Evolutionary conservation across 2,888 invertebrate species (phyloP), one percentile per base, ranked within the genome.

Genomic region (Scaptomyza caliginosa): DNA sequence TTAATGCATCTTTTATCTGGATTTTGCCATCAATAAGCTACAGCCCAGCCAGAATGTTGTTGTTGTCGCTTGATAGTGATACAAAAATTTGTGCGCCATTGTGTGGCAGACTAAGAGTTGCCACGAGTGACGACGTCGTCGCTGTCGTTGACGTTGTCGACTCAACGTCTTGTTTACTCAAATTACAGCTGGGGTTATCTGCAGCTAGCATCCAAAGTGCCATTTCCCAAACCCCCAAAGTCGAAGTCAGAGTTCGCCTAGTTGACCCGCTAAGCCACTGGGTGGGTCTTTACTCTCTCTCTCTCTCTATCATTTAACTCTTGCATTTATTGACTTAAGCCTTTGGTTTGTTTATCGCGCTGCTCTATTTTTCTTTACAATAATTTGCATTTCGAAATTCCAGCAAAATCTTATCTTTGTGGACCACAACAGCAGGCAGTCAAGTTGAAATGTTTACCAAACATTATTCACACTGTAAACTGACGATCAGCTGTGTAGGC

Each of bases 1-100:
- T 83, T 83, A 82, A 84, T 82, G 81, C 81, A 85, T 83, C 86
- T 80, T 83, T 83, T 82, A 80, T 82, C 83, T 85, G 79, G 76
- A 78, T 85, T 82, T 79, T 49, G 80, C 72, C 86, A 83, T 80
- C 86, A 79, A 76, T 76, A 76, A 76, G 76, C 76, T 64, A 71
- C 45, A 55, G 54, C 60, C 66, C 45, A 55, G 54, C 60, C 66
- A 7, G 26, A 74, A 55, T 73, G 48, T 16, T 43, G 17, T 6
- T 42, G 42, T 42, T 49, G 51, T 43, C 45, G 49, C 39, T 54
- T 74, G 77, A 79, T 80, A 80, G 63, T 54, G 84, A 80, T 77
- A 77, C 81, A 81, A 81, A 81, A 84, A 84, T 82, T 84, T 84
- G 82, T 74, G 78, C 56, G 48, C 68, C 72, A 73, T 73, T 73